These are phyloP conservation scores for Galerucella calmariensis DNA, from an alignment of 2,888 invertebrate genomes.

Conservation along the genomic window DNA sequence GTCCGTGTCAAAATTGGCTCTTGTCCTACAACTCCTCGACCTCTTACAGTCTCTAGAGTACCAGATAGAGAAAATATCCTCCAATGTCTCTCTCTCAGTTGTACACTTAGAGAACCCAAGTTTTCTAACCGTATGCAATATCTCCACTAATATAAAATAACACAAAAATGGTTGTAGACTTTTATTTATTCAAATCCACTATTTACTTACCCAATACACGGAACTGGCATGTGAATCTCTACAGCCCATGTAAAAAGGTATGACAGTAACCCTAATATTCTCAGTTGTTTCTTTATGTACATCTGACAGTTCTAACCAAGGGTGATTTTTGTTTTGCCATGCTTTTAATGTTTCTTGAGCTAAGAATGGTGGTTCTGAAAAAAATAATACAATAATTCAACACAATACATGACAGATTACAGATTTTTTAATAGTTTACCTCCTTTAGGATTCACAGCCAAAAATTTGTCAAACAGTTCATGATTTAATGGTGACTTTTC, in stretches of 20 bases:
- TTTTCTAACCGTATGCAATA: constrained; percentile 98
- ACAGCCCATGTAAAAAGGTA: constrained; percentile 98
- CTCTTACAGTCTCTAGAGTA: constrained; percentile 93
- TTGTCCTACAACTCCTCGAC: constrained; percentile 97
- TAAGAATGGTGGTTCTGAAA: constrained; percentile 83
- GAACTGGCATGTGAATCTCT: constrained; percentile 90
- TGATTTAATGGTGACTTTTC: constrained; percentile 92
- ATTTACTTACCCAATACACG: constrained; percentile 83
- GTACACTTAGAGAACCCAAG: constrained; percentile 87
- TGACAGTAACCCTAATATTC: constrained; percentile 94
- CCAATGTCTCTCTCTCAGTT: constrained; percentile 97
- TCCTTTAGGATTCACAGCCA: constrained; percentile 81
- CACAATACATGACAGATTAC: background rate
- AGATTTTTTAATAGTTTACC: constrained; percentile 64
- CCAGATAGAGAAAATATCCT: constrained; percentile 94
- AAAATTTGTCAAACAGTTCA: constrained; percentile 96
- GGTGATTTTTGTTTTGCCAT: constrained; percentile 98
- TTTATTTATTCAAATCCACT: background rate
- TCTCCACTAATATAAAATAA: constrained; percentile 78
- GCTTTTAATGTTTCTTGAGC: constrained; percentile 91
- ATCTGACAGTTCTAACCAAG: constrained; percentile 95
- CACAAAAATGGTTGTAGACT: background rate
- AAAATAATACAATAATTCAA: background rate
- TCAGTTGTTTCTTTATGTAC: constrained; percentile 98
- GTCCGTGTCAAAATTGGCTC: constrained; percentile 91